Evolutionary conservation across 2,797 vertebrate genomes (phyloP), one percentile per base, ranked within the genome.

Genomic region (Sebastes elongatus): DNA sequence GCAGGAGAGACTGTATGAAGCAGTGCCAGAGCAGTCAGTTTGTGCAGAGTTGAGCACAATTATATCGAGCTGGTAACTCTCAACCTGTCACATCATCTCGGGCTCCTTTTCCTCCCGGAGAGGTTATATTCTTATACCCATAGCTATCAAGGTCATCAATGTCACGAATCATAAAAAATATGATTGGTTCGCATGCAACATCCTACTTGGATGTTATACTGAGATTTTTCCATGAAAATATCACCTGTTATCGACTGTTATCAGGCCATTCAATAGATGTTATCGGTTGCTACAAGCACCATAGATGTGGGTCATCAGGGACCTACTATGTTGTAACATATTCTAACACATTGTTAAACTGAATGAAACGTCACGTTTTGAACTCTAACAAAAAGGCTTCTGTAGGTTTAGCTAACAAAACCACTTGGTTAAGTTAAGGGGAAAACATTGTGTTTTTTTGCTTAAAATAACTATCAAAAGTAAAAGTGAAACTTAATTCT

Each of bases 11-110:
- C 73, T 79, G 66, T 7, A 46, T 62, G 57, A 78, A 60, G 72
- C 68, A 76, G 80, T 82, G 82, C 66, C 81, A 83, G 52, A 83
- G 66, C 61, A 81, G 87, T 89, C 87, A 87, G 84, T 78, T 78
- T 84, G 80, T 82, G 69, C 70, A 72, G 69, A 84, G 75, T 70
- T 78, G 71, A 77, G 82, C 79, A 74, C 81, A 87, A 71, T 84
- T 86, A 86, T 60, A 22, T 65, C 1, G n/a, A 86, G 71, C 42
- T 52, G 74, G 55, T 61, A 71, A 65, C 69, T 75, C 78, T 77
- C 70, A 77, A 68, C 84, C 69, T 86, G 81, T 89, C 85, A 83
- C 55, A 71, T 83, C 77, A 82, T 55, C 59, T 65, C 52, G 49
- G 56, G 63, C 59, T 86, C 61, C 9, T 74, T 57, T 76, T 56